These are phyloP conservation scores for Xanthia togata DNA, from an alignment of 2,888 invertebrate species.

Conservation along the genomic window DNA sequence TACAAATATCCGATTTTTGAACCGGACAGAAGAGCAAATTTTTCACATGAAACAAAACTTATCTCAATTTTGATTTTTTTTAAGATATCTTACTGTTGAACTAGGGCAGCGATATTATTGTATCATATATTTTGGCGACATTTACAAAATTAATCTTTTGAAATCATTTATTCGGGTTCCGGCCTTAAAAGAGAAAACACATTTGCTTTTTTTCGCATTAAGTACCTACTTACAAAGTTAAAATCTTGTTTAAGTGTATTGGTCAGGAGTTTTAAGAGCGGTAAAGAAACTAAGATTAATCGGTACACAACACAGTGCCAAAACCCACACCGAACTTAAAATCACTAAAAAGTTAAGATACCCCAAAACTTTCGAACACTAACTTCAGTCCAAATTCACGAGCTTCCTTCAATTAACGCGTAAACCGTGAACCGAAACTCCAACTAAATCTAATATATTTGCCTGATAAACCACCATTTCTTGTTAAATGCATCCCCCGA, in stretches of 20 bases:
- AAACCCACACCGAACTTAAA: conserved; percentile 33
- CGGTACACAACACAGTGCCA: conserved; percentile 7
- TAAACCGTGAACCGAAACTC: conserved; percentile 60
- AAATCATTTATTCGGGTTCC: no score
- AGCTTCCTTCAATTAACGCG: conserved; percentile 62
- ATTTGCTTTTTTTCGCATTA: background rate
- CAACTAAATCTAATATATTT: conserved; percentile 58
- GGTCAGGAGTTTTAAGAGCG: background rate
- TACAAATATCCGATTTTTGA: no score
- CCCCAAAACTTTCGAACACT: conserved; percentile 28
- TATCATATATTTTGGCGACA: no score
- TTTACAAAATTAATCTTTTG: no score
- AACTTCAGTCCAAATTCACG: conserved; percentile 46
- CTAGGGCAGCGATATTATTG: no score
- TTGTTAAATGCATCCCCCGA: conserved; percentile 59
- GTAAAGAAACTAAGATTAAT: conserved; percentile 26
- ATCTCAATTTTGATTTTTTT: no score
- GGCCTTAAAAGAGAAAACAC: no score
- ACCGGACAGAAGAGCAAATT: no score
- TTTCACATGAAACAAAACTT: no score
- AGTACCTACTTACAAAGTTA: background rate
- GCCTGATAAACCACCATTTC: conserved; percentile 62
- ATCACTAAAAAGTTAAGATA: conserved; percentile 40
- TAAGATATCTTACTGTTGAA: no score
- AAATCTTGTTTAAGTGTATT: background rate